A percentile compares a stretch with the other conserved stretches of the same genome.
phyloP scores from a whole-genome alignment of 2,113 vertebrate species.

The Anthoscopus minutus region DNA sequence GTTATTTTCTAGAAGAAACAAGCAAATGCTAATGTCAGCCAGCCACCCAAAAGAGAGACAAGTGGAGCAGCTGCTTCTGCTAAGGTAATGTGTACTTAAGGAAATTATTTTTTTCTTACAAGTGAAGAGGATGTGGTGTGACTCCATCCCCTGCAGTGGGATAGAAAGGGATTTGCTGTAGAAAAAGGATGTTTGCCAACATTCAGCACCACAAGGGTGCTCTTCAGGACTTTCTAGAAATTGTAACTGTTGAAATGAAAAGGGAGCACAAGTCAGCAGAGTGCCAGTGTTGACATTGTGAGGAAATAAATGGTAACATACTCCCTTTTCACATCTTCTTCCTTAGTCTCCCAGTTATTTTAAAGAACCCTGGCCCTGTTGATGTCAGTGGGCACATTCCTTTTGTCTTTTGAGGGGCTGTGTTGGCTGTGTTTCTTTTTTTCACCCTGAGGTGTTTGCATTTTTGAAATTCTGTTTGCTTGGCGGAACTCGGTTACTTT shows the following conservation, averaged over 20 bases:
- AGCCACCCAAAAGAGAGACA: neutral
- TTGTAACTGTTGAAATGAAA: neutral
- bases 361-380: neutral
- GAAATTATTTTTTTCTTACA: neutral
- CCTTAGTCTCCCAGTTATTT: neutral
- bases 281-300: fast-evolving
- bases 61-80: neutral
- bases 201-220: neutral
- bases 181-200: neutral
- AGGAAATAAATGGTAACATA: neutral
- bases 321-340: neutral
- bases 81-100: neutral
- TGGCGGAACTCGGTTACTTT: neutral
- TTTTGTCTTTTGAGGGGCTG: no score
- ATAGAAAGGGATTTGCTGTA: fast-evolving
- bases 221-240: neutral
- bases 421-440: neutral
- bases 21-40: neutral
- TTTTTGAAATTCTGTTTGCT: neutral
- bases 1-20: neutral
- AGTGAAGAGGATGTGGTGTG: neutral
- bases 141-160: neutral
- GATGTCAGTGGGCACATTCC: neutral
- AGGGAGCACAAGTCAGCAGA: neutral
- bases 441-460: neutral